Evolutionary conservation across 2,113 vertebrate species (phyloP).

Genomic region (Lepisosteus oculatus): DNA sequence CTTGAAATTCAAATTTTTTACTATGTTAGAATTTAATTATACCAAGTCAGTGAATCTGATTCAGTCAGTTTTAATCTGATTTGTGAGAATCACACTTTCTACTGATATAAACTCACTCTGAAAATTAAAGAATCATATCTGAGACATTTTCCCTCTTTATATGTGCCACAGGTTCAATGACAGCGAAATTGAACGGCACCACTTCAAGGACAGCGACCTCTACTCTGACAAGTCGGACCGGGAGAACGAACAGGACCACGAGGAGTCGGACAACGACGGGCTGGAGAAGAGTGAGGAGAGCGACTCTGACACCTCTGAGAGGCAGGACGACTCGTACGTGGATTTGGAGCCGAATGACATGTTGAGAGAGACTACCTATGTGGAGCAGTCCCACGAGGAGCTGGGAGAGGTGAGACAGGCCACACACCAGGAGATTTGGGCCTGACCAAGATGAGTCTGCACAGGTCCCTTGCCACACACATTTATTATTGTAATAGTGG

Average conservation of each 20-base stretch:
- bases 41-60: too few species aligned
- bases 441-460: too few species aligned
- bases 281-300: conserved; percentile 96
- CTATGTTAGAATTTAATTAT: too few species aligned
- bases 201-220: conserved; percentile 90
- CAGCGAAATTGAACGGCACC: conserved; percentile 79
- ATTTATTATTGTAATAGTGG: too few species aligned
- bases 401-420: conserved; percentile 81
- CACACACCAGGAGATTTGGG: too few species aligned
- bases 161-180: conserved; percentile 78
- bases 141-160: background rate
- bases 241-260: conserved; percentile 89
- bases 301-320: conserved; percentile 90
- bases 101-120: too few species aligned
- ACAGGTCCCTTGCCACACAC: too few species aligned
- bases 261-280: conserved; percentile 92
- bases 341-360: conserved; percentile 83
- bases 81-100: too few species aligned
- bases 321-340: conserved; percentile 86
- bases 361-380: conserved; percentile 81
- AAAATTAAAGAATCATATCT: too few species aligned
- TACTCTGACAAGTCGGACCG: conserved; percentile 97
- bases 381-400: conserved; percentile 88
- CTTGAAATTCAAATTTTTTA: too few species aligned
- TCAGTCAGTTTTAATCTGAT: too few species aligned